Conservation (phyloP, 2,888 invertebrate genomes). For the Pollenia griseotomentosa region DNA sequence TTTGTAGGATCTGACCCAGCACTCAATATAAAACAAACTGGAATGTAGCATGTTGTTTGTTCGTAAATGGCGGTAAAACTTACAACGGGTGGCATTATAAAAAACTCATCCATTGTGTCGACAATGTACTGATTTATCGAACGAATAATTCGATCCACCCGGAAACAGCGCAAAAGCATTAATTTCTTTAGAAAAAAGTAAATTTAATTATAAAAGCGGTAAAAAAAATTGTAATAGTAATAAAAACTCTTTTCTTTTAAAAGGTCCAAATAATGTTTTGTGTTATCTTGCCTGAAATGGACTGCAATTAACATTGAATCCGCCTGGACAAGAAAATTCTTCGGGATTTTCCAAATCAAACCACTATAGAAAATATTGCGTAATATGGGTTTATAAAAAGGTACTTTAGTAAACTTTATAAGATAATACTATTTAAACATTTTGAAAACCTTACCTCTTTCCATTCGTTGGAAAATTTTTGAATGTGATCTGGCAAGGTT, state of each 20-base stretch:
- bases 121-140: slow-evolving; percentile 94
- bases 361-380: slow-evolving; percentile 86
- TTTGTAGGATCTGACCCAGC: slow-evolving; percentile 97
- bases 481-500: slow-evolving; percentile 87
- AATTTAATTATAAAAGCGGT: neutral
- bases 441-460: slow-evolving; percentile 86
- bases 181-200: slow-evolving; percentile 85
- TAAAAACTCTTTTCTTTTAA: neutral
- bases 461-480: slow-evolving; percentile 86
- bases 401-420: too few relatives aligned
- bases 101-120: slow-evolving; percentile 93
- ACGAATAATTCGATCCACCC: slow-evolving; percentile 94
- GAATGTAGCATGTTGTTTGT: slow-evolving; percentile 92
- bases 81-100: slow-evolving; percentile 93
- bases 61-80: slow-evolving; percentile 93
- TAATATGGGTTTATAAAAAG: neutral
- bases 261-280: neutral
- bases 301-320: slow-evolving; percentile 87
- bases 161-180: slow-evolving; percentile 94
- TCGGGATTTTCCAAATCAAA: slow-evolving; percentile 94
- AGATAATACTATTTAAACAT: neutral
- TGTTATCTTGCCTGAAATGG: slow-evolving; percentile 85
- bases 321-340: slow-evolving; percentile 88
- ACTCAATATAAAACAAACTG: slow-evolving; percentile 96
- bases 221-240: neutral